Evolutionary conservation across 2,888 invertebrate genomes (phyloP), one percentile per base, ranked within the genome.

Genomic region (Copidosoma aretas): DNA sequence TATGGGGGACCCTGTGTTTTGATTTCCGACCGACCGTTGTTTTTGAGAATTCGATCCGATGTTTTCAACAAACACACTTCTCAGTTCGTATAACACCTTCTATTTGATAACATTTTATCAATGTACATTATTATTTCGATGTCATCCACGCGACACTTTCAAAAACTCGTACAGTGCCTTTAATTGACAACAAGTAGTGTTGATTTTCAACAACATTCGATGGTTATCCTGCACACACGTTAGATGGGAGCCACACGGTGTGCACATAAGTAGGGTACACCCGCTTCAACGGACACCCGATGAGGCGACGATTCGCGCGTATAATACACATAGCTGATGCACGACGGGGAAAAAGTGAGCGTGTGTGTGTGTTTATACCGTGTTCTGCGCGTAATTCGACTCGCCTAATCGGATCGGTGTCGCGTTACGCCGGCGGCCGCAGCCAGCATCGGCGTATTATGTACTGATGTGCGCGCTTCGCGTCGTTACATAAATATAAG

Each of bases 341-440:
- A 46, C 43, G 17, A 15, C 12, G 14, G 43, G 14, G 43, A 12
- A 12, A 12, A 46, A 46, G 43, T 15, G 43, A 14, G 43, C 43
- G 43, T 46, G 43, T 46, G 43, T 8, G 43, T 17, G 3, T 17
- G 12, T 52, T 39, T 60, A 67, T 49, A 60, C 53, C 46, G 25
- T 24, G 22, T 46, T 69, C 65, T 21, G 10, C 46, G 41, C 68
- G 77, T 78, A 78, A 79, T 78, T 79, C 75, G 79, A 80, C 75
- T 73, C 71, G 66, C 71, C 75, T 80, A 80, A 80, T 80, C 80
- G 77, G 79, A 77, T 80, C 75, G 75, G 76, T 77, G 76, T 77
- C 76, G 69, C 73, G 64, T 79, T 79, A 76, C 78, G 71, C 68
- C 68, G 1, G 58, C 41, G 12, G 43, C 43, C 17, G 43, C 43